Evolutionary conservation across 2,113 vertebrate species (phyloP), one percentile per base, ranked within the genome.

Genomic region (Myotis yumanensis): DNA sequence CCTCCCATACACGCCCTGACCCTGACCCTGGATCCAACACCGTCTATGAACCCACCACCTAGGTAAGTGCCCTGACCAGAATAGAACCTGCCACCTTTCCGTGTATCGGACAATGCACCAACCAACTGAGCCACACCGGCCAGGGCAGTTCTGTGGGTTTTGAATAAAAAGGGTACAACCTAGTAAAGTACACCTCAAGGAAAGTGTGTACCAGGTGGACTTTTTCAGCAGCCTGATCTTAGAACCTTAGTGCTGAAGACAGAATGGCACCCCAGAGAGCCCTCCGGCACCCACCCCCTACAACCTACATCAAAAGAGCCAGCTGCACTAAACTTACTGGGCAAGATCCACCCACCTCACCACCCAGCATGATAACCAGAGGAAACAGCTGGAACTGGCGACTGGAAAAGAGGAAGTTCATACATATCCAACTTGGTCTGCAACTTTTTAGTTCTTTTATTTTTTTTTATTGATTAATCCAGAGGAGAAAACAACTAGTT

Each of bases 301-400:
- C 59, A 25, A 28, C 59, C 59, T 77, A 40, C 72, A 73, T 68
- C 64, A 2, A 17, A 82, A 52, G 17, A 25, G 84, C 28, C 37
- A 82, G 46, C 72, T 79, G 62, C 62, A 32, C 46, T 57, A 16
- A 92, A 22, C 80, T 86, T 35, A 17, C n/a, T 79, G n/a, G 83
- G 73, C 75, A 91, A 84, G 52, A 66, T 37, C 94, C 72, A 30
- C 95, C 66, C 86, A 12, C 66, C 7, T 86, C 62, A 80, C 46
- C 66, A 71, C n/a, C 30, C 66, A 57, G 57, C 40, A 5, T 76
- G 80, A 18, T 82, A 94, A 87, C 57, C 66, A 54, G 73, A 95
- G 94, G 48, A 88, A 93, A 89, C 71, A 92, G 81, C 92, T 95
- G 86, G 76, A 69, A 37, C 84, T 90, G 66, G 85, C 3, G 37